Percentiles rank a stretch among this genome's conserved stretches.
Conservation (phyloP, 2,797 vertebrate species). For the Telmatherina bonti region DNA sequence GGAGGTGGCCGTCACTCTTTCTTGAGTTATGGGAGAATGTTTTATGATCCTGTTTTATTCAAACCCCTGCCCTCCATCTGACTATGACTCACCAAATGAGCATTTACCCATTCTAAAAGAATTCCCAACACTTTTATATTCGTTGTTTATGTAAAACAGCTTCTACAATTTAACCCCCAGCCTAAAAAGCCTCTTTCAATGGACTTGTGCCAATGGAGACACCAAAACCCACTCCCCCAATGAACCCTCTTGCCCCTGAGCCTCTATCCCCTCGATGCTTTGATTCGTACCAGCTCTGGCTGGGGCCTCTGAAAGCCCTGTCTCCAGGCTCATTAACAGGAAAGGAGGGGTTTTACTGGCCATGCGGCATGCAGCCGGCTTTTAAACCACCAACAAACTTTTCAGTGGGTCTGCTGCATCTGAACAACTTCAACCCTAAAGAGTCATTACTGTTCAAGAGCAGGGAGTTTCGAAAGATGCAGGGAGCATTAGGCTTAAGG, state of each 20-base stretch:
- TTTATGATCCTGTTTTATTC: slow-evolving; percentile 71
- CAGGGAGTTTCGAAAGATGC: slow-evolving; percentile 29
- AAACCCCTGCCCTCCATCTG: slow-evolving; percentile 35
- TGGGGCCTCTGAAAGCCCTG: slow-evolving; percentile 55
- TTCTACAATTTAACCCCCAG: slow-evolving; percentile 37
- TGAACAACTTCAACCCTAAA: slow-evolving; percentile 37
- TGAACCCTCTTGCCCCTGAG: slow-evolving; percentile 51
- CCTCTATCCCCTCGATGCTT: slow-evolving; percentile 67
- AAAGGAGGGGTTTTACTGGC: slow-evolving; percentile 72
- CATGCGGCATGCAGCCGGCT: slow-evolving; percentile 64
- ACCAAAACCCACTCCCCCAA: slow-evolving; percentile 43
- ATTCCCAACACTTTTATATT: background rate
- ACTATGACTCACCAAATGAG: slow-evolving; percentile 28
- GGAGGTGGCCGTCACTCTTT: slow-evolving; percentile 59
- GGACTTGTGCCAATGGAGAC: slow-evolving; percentile 64
- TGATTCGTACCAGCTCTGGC: slow-evolving; percentile 69
- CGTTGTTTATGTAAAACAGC: slow-evolving; percentile 46
- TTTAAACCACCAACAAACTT: slow-evolving; percentile 64
- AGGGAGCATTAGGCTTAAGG: slow-evolving; percentile 34
- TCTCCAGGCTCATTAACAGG: slow-evolving; percentile 76
- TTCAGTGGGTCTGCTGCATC: slow-evolving; percentile 30
- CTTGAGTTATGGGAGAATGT: slow-evolving; percentile 74
- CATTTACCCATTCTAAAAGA: slow-evolving; percentile 41
- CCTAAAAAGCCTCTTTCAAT: slow-evolving; percentile 41
- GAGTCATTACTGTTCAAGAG: slow-evolving; percentile 50